Conservation (phyloP, 1,140 invertebrate genomes). For the Pseudomyrmex concolor region DNA sequence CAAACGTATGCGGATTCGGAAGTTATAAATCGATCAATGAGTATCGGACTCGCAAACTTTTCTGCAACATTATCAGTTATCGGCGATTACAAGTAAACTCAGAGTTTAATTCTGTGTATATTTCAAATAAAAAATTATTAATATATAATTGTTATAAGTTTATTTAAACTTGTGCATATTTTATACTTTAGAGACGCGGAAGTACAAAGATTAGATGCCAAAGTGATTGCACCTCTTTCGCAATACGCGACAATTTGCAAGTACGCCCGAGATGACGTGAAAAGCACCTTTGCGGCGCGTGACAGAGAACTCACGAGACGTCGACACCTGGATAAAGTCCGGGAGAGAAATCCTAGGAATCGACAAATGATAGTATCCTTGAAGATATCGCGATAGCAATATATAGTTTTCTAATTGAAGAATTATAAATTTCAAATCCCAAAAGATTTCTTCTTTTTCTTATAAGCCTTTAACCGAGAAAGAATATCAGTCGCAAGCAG, state of each 20-base stretch:
- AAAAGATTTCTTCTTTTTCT: neutral
- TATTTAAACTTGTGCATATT: neutral
- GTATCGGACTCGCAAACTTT: constrained; percentile 87
- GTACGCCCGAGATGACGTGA: constrained; percentile 89
- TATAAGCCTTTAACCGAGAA: constrained; percentile 59
- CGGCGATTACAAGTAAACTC: constrained; percentile 87
- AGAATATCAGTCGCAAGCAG: constrained; percentile 87
- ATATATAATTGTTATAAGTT: neutral
- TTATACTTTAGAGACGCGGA: constrained; percentile 85
- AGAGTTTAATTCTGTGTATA: neutral
- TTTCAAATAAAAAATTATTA: neutral
- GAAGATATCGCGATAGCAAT: too few relatives aligned
- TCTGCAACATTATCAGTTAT: constrained; percentile 88
- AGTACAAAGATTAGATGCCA: constrained; percentile 89
- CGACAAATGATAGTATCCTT: constrained; percentile 89
- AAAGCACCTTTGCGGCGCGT: constrained; percentile 88
- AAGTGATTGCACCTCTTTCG: constrained; percentile 88
- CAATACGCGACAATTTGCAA: constrained; percentile 91
- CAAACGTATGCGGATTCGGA: constrained; percentile 89
- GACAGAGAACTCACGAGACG: constrained; percentile 89
- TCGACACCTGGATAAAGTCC: constrained; percentile 87
- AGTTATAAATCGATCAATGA: constrained; percentile 89
- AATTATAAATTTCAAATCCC: neutral
- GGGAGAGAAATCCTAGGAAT: constrained; percentile 88
- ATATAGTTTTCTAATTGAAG: neutral